Evolutionary conservation across 1,140 invertebrate genomes (phyloP), one percentile per base, ranked within the genome.

Genomic region (Cherax destructor): DNA sequence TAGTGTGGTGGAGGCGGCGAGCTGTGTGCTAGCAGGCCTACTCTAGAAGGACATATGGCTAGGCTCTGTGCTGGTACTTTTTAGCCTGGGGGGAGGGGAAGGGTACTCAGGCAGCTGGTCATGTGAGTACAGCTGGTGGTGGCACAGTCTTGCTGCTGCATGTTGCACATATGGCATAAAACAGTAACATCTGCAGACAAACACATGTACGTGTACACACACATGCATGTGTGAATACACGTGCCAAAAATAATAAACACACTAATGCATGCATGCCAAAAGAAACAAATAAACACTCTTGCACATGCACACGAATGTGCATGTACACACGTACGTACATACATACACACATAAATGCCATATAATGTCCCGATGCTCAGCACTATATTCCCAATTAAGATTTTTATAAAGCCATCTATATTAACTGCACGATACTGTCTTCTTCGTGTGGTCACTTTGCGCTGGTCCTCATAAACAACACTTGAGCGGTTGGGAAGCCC

Each of bases 401-500:
- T 30, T 11, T 74, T 24, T 74, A 21, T 21, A 65, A 74, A 74
- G 69, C 69, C n/a, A 74, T 74, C 69, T 74, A 74, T n/a, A 9
- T 30, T 74, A 30, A 74, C 24, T 30, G 24, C 69, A 74, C 7
- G 30, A 74, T n/a, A 74, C 69, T 74, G 69, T 30, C 69, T 30
- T 30, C 6, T 74, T 30, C 7, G n/a, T 74, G 69, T 74, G n/a
- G 49, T 81, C 50, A 81, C 79, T 56, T 3, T 52, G 56, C 56
- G 79, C 79, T 52, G 56, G 50, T 81, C 50, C 5, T 81, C 49
- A 30, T 56, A 1, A 41, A 41, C 61, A 65, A 18, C 69, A 30
- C 6, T 81, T 81, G 79, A 81, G 79, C 79, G 79, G 47, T 56
- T 81, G 79, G 79, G 79, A 81, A 24, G 79, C 50, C 79, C 79